Evolutionary conservation across 2,113 vertebrate genomes (phyloP).

Genomic region (Drymodes brunneopygia): DNA sequence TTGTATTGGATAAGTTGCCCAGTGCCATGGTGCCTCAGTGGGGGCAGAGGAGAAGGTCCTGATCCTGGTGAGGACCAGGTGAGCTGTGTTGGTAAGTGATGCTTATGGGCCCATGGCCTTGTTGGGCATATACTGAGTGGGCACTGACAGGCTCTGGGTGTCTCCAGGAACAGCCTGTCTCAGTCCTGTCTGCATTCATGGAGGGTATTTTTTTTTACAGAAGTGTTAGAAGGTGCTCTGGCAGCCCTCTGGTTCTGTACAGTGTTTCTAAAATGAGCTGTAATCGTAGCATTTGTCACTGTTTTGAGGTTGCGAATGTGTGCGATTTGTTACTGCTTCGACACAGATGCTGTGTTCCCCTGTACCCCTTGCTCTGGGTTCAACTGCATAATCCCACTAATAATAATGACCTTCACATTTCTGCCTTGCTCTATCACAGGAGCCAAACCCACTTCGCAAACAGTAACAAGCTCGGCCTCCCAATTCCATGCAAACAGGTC

Average conservation of each 20-base stretch:
- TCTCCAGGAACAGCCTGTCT: not conserved
- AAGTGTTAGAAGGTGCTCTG: not conserved
- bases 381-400: conserved; percentile 18
- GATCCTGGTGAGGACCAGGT: not conserved
- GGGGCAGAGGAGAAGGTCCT: not conserved
- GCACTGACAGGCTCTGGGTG: not conserved
- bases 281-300: fast-evolving
- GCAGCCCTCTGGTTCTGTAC: not conserved
- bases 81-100: not conserved
- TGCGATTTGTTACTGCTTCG: not conserved
- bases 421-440: conserved; percentile 8
- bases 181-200: not conserved
- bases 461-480: not conserved
- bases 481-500: not conserved
- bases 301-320: fast-evolving
- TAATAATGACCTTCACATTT: conserved; percentile 57
- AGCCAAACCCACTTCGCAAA: conserved; percentile 56
- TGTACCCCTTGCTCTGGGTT: not conserved
- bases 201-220: not conserved
- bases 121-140: not conserved
- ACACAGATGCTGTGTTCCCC: not conserved
- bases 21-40: fast-evolving
- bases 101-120: fast-evolving
- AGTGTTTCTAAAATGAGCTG: not conserved
- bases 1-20: not conserved